A percentile compares a stretch with the other conserved stretches of the same genome.
phyloP scores from a whole-genome alignment of 2,888 invertebrate genomes.

The Hemithea aestivaria region DNA sequence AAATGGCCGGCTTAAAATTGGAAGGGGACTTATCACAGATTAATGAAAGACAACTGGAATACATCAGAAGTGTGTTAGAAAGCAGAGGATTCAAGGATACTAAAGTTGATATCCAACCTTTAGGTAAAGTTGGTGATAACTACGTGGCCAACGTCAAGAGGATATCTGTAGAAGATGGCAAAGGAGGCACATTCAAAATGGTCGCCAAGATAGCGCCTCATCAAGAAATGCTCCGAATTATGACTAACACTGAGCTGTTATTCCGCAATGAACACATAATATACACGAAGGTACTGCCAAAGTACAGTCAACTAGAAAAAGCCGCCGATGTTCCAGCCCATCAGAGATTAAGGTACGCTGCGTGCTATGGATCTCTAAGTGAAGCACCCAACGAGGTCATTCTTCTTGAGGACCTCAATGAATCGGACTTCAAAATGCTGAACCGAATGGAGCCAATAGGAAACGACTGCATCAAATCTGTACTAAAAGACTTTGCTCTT shows the following conservation, averaged over 20 bases:
- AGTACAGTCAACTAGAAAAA: constrained; percentile 32
- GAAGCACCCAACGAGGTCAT: constrained; percentile 40
- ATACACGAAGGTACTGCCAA: constrained; percentile 38
- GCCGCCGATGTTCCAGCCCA: constrained; percentile 28
- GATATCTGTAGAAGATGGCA: constrained; percentile 26
- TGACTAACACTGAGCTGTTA: constrained; percentile 17
- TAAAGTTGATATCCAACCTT: constrained; percentile 17
- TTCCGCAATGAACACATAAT: constrained; percentile 40
- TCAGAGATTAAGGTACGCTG: constrained; percentile 34
- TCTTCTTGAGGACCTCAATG: constrained; percentile 41
- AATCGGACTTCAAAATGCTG: constrained; percentile 30
- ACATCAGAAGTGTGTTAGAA: constrained; percentile 17
- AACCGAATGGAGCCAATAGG: constrained; percentile 33
- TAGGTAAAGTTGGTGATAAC: constrained; percentile 35
- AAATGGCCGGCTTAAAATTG: constrained; percentile 19
- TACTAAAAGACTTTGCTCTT: constrained; percentile 35
- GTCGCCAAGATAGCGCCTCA: constrained; percentile 39
- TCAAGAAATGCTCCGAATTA: constrained; percentile 20
- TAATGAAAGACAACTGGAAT: constrained; percentile 21
- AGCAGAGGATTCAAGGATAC: constrained; percentile 17
- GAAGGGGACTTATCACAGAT: constrained; percentile 23
- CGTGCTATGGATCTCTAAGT: constrained; percentile 34
- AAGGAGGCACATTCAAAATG: constrained; percentile 32
- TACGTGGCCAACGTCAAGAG: constrained; percentile 33
- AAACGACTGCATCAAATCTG: constrained; percentile 30